Base-by-base conservation (phyloP, 1,140 invertebrate genomes). In the Atopsyche davidsoni region DNA sequence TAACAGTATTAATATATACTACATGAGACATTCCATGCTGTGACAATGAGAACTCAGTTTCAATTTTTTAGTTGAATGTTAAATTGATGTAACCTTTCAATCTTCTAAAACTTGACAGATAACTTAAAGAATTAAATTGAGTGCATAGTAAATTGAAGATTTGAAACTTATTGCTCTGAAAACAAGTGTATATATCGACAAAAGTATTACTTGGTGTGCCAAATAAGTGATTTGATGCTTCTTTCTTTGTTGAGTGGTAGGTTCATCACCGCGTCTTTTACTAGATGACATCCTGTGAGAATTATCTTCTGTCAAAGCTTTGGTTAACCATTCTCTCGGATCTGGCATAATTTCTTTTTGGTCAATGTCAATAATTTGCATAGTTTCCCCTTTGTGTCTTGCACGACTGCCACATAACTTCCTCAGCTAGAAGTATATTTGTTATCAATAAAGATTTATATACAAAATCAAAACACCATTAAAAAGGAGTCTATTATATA, bases 211-310 rank as follows among this genome's bases (percentile, higher is more conserved):
- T 75, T 88, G 89, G 67, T 89, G 87, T 6, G 93, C 92, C 46
- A 96, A 76, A 69, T 96, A 96, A 2, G 92, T 96, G 57, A 97
- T 97, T 73, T 97, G 94, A 77, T 97, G 92, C 70, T 96, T 96
- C 28, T 83, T 73, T 58, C 78, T 81, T 52, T 86, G 85, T 58
- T 85, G 83, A 11, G 74, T 75, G 2, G 83, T 81, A 0, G 84
- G 82, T 56, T 83, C 78, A 58, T 79, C 75, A 24, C 78, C 77
- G 46, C 70, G 76, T 51, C 64, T 67, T 53, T 79, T 75, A 48
- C 71, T 69, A 25, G 75, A 53, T 21, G 72, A 68, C 46, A 73
- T 62, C 57, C 70, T 63, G 68, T 69, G 75, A 41, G 75, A 69
- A 40, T 76, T 75, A 51, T 89, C 84, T 60, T 92, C 86, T 23